phyloP scores from a whole-genome alignment of 2,888 invertebrate genomes.

The Hydriomena furcata region DNA sequence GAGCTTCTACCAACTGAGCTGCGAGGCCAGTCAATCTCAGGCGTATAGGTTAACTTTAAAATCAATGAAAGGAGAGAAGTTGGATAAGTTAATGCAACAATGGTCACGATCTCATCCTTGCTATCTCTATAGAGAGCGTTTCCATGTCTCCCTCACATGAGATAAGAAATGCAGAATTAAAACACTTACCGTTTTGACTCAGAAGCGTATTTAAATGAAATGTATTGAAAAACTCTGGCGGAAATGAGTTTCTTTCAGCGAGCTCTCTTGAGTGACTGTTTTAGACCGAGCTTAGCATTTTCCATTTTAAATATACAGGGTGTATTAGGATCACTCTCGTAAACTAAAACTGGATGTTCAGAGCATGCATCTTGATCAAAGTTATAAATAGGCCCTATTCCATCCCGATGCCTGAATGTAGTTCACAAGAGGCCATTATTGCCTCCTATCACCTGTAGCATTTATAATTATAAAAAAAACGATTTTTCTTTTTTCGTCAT shows the following conservation, averaged over 20 bases:
- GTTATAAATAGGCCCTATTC: no score
- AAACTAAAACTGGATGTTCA: no score
- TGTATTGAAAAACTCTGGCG: constrained; percentile 77
- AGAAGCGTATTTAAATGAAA: constrained; percentile 79
- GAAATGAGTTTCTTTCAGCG: constrained; percentile 80
- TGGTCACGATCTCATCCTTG: constrained; percentile 4
- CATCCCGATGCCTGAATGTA: no score
- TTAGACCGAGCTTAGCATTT: constrained; percentile 50
- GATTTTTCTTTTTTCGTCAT: no score
- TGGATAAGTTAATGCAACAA: constrained; percentile 11
- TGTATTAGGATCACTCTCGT: no score
- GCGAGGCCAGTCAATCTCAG: no score
- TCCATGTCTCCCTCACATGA: constrained; percentile 63
- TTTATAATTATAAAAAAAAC: no score
- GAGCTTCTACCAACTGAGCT: no score
- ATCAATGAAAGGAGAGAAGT: constrained; percentile 1
- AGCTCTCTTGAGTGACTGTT: constrained; percentile 69
- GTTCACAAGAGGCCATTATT: no score
- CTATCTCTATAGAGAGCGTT: constrained; percentile 44
- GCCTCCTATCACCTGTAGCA: no score
- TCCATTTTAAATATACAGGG: no score
- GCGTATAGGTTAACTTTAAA: not conserved
- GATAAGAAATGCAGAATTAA: constrained; percentile 72
- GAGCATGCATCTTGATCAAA: no score
- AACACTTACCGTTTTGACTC: constrained; percentile 65